These are phyloP conservation scores for Liolophura sinensis DNA, from an alignment of 1,140 invertebrate genomes.

Conservation along the genomic window DNA sequence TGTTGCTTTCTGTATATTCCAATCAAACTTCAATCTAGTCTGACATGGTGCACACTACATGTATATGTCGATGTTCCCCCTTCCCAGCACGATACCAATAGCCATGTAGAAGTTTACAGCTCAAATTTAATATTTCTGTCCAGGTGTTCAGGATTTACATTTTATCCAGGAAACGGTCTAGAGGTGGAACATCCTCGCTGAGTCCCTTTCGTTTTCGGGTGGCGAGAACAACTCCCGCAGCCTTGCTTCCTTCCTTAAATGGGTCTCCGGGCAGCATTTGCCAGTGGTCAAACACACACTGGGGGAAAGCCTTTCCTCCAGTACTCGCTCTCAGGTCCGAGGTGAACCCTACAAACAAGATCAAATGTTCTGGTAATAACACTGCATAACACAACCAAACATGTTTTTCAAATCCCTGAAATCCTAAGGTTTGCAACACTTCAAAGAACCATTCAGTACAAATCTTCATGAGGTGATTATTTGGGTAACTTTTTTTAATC, in stretches of 20 bases:
- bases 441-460: too few relatives aligned
- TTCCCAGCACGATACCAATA: too few relatives aligned
- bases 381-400: too few relatives aligned
- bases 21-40: too few relatives aligned
- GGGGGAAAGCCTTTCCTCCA: slow-evolving; percentile 99
- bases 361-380: not conserved
- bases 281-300: slow-evolving; percentile 99
- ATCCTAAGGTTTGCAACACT: too few relatives aligned
- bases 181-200: slow-evolving; percentile 74
- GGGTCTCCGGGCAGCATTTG: slow-evolving; percentile 96
- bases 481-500: too few relatives aligned
- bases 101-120: not conserved
- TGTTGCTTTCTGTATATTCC: too few relatives aligned
- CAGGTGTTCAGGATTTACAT: slow-evolving; percentile 34
- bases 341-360: slow-evolving; percentile 76
- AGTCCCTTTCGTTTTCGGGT: slow-evolving; percentile 99
- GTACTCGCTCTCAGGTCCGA: slow-evolving; percentile 98
- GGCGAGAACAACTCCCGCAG: slow-evolving; percentile 84
- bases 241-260: slow-evolving; percentile 76
- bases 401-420: too few relatives aligned
- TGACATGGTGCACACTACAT: too few relatives aligned
- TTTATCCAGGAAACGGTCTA: slow-evolving; percentile 57
- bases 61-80: too few relatives aligned
- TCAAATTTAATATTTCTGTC: not conserved
- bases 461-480: too few relatives aligned